Evolutionary conservation across 2,797 vertebrate genomes (phyloP).

Genomic region (Chaunax sp.): DNA sequence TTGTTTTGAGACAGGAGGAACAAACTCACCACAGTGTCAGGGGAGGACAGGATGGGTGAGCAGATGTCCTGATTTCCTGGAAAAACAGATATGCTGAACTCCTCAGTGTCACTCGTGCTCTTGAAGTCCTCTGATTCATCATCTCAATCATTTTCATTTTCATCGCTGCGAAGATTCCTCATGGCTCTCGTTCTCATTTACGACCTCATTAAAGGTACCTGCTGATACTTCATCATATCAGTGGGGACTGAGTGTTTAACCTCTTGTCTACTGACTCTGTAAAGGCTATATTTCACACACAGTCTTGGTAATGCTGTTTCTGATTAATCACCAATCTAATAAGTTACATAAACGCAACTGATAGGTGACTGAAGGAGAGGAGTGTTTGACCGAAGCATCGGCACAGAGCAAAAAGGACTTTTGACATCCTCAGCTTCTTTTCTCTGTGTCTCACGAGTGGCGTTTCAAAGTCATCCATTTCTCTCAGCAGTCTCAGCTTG

Average conservation of each 20-base stretch:
- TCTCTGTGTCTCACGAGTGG: slow-evolving; percentile 48
- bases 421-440: slow-evolving; percentile 43
- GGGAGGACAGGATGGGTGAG: not conserved
- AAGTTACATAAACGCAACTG: slow-evolving; percentile 5
- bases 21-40: too few species aligned
- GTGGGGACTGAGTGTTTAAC: not conserved
- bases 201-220: not conserved
- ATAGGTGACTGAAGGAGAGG: slow-evolving; percentile 14
- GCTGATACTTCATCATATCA: not conserved
- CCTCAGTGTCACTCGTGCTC: slow-evolving; percentile 26
- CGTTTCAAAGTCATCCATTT: slow-evolving; percentile 65
- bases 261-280: not conserved
- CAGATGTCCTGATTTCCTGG: slow-evolving; percentile 3
- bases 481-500: slow-evolving; percentile 60
- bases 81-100: slow-evolving; percentile 44
- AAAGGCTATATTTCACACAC: not conserved
- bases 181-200: slow-evolving; percentile 13
- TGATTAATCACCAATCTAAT: not conserved
- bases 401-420: slow-evolving; percentile 22
- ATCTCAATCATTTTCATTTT: slow-evolving; percentile 61
- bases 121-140: slow-evolving; percentile 47
- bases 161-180: slow-evolving; percentile 42
- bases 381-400: not conserved
- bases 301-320: not conserved
- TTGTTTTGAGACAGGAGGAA: not conserved